phyloP scores from a whole-genome alignment of 2,888 invertebrate genomes.

The Zygaena filipendulae region DNA sequence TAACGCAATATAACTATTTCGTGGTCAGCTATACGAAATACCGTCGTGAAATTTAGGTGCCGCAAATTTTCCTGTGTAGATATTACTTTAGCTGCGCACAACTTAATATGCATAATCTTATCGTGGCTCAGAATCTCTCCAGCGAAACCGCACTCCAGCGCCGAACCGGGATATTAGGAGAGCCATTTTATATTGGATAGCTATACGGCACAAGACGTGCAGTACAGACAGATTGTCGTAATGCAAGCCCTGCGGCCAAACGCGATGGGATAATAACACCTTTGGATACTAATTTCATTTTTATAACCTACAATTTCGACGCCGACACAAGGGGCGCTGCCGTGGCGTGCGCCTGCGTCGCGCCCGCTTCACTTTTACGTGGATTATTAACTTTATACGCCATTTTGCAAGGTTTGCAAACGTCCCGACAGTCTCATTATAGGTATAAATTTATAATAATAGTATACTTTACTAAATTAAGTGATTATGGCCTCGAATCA shows the following conservation, averaged over 20 bases:
- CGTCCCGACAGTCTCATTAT: constrained; percentile 60
- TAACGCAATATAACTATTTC: too few relatives aligned
- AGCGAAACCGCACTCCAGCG: constrained; percentile 54
- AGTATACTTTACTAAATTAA: constrained; percentile 57
- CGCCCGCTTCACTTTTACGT: constrained; percentile 56
- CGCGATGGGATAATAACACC: constrained; percentile 69
- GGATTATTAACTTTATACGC: constrained; percentile 67
- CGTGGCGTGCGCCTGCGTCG: constrained; percentile 58
- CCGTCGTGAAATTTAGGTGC: too few relatives aligned
- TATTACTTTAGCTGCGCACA: constrained; percentile 62
- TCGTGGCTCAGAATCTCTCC: constrained; percentile 61
- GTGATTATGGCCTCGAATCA: constrained; percentile 59
- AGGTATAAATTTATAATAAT: constrained; percentile 61
- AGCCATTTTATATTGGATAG: constrained; percentile 69
- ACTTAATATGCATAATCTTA: constrained; percentile 70
- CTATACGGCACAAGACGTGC: constrained; percentile 68
- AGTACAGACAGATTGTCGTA: constrained; percentile 70
- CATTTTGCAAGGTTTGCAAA: constrained; percentile 65
- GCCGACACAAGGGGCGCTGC: constrained; percentile 69
- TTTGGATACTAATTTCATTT: constrained; percentile 69
- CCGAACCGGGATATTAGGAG: constrained; percentile 67
- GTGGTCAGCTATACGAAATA: too few relatives aligned
- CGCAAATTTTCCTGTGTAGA: constrained; percentile 62
- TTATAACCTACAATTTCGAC: constrained; percentile 69
- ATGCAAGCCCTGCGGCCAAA: constrained; percentile 67